Evolutionary conservation across 2,113 vertebrate species (phyloP), one percentile per base, ranked within the genome.

Genomic region (Galemys pyrenaicus): DNA sequence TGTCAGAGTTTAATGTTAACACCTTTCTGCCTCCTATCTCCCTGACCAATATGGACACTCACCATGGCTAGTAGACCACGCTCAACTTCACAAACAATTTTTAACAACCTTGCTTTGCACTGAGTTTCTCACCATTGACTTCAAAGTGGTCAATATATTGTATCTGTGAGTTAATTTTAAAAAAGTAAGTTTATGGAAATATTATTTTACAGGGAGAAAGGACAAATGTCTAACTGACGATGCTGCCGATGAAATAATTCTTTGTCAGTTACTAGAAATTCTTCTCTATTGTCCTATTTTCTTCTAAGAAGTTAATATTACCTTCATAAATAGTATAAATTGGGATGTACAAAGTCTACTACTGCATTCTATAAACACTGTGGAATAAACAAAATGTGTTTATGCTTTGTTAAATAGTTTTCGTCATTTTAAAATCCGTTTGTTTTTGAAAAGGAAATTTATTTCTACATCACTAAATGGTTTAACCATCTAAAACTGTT

Each of bases 371-470:
- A 56, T 60, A 49, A 92, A 91, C 37, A 58, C 9, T 60, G n/a
- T 56, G 49, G 13, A 92, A 67, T 3, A 85, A 37, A 9, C 39
- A 94, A 73, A 68, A 30, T 62, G 81, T 75, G 46, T 28, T 90
- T 91, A 58, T 44, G 35, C 37, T 85, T 81, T 91, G 51, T 80
- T 46, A 86, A 95, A 44, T 26, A 60, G 28, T 68, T 95, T 81
- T 35, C 85, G 24, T 92, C 73, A 82, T 58, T 86, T 90, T 10
- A 68, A 68, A 92, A 44, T 44, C 26, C 64, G 89, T 67, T 87
- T 83, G 41, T 78, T 17, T 87, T 92, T 92, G 56, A 74, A 92
- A 89, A 85, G 2, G 0, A 84, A 56, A 64, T 94, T 84, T 91
- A 68, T 75, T 74, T 82, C 71, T 9, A 74, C 8, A 82, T 87